Conservation (phyloP, 2,797 vertebrate genomes). For the Varecia variegata region DNA sequence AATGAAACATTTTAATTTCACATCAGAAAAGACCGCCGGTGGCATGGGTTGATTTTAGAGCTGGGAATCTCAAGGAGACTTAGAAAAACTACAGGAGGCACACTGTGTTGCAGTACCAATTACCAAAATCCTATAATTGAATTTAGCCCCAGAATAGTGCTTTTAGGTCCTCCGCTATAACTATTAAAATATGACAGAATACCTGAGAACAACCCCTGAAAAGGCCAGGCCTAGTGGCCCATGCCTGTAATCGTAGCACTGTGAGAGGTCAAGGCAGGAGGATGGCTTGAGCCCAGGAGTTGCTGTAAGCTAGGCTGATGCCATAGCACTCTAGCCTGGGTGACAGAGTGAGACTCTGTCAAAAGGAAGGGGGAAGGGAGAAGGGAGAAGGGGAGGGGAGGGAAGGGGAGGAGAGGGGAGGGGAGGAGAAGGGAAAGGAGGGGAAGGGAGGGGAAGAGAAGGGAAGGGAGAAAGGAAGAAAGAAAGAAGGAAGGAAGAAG, state of each 20-base stretch:
- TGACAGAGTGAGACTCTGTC: too few relatives aligned
- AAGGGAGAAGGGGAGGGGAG: too few relatives aligned
- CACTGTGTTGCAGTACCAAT: not conserved
- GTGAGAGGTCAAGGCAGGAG: too few relatives aligned
- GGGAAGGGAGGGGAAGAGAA: fast-evolving
- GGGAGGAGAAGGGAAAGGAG: fast-evolving
- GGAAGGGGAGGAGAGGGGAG: too few relatives aligned
- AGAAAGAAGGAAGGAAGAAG: fast-evolving
- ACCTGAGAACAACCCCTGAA: not conserved
- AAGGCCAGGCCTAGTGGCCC: too few relatives aligned
- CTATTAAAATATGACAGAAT: not conserved
- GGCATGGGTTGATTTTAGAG: not conserved
- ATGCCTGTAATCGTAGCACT: too few relatives aligned
- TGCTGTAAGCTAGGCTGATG: too few relatives aligned
- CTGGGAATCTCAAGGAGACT: not conserved
- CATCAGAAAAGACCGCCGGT: not conserved
- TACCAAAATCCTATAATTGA: not conserved
- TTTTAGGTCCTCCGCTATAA: not conserved
- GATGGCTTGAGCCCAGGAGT: too few relatives aligned
- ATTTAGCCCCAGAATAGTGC: not conserved
- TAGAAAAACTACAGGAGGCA: not conserved
- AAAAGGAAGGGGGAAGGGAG: too few relatives aligned
- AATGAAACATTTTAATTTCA: conserved; percentile 5
- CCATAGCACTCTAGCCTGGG: too few relatives aligned
- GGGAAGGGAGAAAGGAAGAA: fast-evolving